Evolutionary conservation across 2,888 invertebrate species (phyloP).

Genomic region (Escarpia spicata): DNA sequence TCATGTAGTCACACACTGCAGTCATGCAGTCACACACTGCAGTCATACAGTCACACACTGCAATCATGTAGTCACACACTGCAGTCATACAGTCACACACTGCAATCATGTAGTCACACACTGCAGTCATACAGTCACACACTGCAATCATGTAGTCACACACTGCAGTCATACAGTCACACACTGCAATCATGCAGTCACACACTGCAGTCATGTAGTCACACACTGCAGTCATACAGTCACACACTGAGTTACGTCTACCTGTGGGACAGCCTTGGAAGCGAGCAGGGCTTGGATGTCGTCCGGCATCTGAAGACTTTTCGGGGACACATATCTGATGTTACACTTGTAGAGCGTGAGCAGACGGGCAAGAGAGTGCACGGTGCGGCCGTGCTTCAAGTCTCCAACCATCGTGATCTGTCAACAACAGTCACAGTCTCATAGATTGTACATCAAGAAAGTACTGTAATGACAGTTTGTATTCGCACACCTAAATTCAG

Average conservation of each 20-base stretch:
- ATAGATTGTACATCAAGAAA: background rate
- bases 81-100: no score
- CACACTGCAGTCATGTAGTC: background rate
- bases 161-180: background rate
- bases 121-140: background rate
- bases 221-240: background rate
- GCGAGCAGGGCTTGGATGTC: conserved; percentile 73
- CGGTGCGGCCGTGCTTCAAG: conserved; percentile 95
- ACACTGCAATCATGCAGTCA: background rate
- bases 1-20: no score
- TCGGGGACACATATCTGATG: conserved; percentile 89
- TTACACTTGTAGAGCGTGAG: conserved; percentile 94
- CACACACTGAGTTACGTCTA: conserved; percentile 41
- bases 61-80: no score
- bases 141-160: background rate
- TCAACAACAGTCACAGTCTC: conserved; percentile 20
- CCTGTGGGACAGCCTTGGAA: conserved; percentile 82
- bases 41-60: no score
- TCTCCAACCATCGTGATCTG: conserved; percentile 97
- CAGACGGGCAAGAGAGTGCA: conserved; percentile 93
- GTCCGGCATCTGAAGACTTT: conserved; percentile 88
- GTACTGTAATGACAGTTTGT: background rate
- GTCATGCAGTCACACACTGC: no score
- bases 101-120: no score
- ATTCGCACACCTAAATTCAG: no score